These are phyloP conservation scores for Ictalurus furcatus DNA, from an alignment of 2,113 vertebrate genomes.

Conservation along the genomic window DNA sequence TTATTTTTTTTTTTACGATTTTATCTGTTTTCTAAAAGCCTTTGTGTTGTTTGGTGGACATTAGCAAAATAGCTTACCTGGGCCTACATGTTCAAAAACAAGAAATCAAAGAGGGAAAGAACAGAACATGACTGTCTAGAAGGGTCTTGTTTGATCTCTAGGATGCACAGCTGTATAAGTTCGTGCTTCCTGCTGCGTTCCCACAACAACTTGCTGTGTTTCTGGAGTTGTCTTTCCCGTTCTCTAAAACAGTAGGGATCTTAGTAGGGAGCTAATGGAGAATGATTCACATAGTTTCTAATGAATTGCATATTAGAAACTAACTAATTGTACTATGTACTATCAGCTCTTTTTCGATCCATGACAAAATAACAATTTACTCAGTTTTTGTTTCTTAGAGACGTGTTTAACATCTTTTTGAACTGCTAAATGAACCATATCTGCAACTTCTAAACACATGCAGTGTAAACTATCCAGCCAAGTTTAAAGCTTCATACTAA, in stretches of 20 bases:
- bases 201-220: constrained; percentile 44
- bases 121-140: background rate
- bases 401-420: background rate
- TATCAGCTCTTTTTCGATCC: background rate
- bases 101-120: background rate
- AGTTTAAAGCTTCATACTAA: background rate
- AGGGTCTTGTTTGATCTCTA: constrained; percentile 35
- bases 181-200: constrained; percentile 50
- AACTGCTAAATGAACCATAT: background rate
- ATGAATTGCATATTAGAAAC: background rate
- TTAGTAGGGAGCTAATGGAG: constrained; percentile 17
- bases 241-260: constrained; percentile 1
- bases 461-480: background rate
- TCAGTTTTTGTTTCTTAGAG: background rate
- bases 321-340: background rate
- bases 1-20: no score
- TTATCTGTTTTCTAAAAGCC: background rate
- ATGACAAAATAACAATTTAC: background rate
- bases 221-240: constrained; percentile 21
- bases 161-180: constrained; percentile 52
- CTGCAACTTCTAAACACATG: background rate
- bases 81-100: background rate
- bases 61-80: background rate
- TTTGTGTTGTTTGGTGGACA: background rate
- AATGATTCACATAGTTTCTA: background rate